A percentile compares a stretch with the other conserved stretches of the same genome.
Conservation (phyloP, 2,113 vertebrate genomes). For the Tyto alba region DNA sequence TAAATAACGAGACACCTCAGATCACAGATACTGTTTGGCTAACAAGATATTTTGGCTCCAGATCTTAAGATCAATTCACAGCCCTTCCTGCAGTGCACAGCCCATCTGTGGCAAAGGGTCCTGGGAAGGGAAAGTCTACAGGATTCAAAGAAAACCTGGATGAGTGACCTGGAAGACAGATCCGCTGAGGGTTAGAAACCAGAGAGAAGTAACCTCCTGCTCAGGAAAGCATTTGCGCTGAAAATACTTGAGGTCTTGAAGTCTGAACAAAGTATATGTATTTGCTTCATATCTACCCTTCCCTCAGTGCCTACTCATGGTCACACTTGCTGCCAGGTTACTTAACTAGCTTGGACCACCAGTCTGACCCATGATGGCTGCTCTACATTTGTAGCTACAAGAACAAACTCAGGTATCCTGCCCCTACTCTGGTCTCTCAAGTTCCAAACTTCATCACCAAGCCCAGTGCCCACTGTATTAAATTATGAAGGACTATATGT, state of each 20-base stretch:
- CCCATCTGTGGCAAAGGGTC: neutral
- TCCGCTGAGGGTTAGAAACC: neutral
- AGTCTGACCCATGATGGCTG: neutral
- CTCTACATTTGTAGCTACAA: neutral
- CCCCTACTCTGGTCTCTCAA: neutral
- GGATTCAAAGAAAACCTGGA: neutral
- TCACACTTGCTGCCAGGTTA: neutral
- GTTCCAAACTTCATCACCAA: neutral
- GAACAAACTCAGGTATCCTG: neutral
- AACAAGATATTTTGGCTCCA: neutral
- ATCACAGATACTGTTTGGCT: neutral
- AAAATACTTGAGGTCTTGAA: neutral
- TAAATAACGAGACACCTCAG: neutral
- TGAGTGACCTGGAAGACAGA: neutral
- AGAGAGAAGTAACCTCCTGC: neutral
- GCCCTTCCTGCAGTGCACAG: neutral
- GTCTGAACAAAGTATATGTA: neutral
- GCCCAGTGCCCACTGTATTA: neutral
- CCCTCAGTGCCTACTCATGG: neutral
- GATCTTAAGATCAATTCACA: neutral
- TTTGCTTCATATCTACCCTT: neutral
- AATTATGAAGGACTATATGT: neutral
- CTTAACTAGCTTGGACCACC: neutral
- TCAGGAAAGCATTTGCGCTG: neutral
- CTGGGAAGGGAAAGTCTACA: neutral